Base-by-base conservation (phyloP, 2,888 invertebrate genomes). In the Carabus problematicus region DNA sequence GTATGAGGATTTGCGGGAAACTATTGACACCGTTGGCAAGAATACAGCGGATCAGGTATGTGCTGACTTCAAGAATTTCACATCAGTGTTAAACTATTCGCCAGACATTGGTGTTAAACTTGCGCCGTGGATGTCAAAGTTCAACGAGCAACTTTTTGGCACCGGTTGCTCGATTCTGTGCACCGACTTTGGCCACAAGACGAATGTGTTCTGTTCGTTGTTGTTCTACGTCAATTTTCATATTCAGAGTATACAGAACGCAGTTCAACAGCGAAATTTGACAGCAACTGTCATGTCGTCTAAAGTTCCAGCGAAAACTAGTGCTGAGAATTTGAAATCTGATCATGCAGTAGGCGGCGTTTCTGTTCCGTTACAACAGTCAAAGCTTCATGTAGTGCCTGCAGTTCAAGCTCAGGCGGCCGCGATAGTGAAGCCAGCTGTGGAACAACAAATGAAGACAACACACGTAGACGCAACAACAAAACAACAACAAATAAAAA, bases 151-250 rank as follows among this genome's bases (percentile, higher is more conserved):
- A 52, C 43, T 67, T 52, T 40, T 8, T 11, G 60, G 59, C 6
- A 41, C 41, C 8, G 11, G 8, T 14, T 67, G 67, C 14, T 0
- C 19, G 14, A 8, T 19, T 40, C 52, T 67, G 43, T 67, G 67
- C 29, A 41, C 52, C 19, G 43, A 29, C 11, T 43, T 16, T 12
- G 41, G 29, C 0, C 19, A 16, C 0, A 19, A 39, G 8, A 14
- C 55, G 40, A 69, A 56, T 55, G 41, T 55, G 8, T 55, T 61
- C 8, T 69, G 69, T 55, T 54, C 55, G 16, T 45, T 69, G 69
- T 39, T 69, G n/a, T 69, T 12, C 40, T 69, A 40, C 55, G 16
- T 69, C 19, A 29, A 61, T 18, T 1, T n/a, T 18, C 56, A 56
- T 11, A 55, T 69, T 18, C 14, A 45, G 29, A 62, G 55, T 29